Percentiles rank a stretch among this genome's conserved stretches.
Evolutionary conservation across 2,888 invertebrate genomes (phyloP).

Genomic region (Lottia gigantea): DNA sequence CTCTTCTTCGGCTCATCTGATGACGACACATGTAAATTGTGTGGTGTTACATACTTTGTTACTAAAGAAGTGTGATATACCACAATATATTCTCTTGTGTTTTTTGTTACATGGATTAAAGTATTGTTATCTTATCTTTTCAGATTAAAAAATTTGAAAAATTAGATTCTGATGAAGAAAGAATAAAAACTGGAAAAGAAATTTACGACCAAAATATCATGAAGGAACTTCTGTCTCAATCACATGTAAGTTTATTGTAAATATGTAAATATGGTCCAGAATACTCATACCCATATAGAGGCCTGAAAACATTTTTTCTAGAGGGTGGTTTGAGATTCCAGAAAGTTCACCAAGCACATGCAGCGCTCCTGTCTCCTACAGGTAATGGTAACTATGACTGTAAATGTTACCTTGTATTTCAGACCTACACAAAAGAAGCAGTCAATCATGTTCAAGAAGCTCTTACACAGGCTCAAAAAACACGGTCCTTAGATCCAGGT

Average conservation of each 20-base stretch:
- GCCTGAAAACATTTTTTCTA: no score
- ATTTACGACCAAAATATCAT: conserved; percentile 99
- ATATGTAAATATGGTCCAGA: no score
- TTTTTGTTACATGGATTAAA: no score
- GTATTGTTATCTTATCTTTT: conserved; percentile 31
- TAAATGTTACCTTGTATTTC: conserved; percentile 66
- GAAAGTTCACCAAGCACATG: not conserved
- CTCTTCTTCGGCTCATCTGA: no score
- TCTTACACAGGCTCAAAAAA: conserved; percentile 85
- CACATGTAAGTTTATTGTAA: conserved; percentile 84
- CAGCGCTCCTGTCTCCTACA: no score
- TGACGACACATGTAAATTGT: no score
- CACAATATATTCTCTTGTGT: no score
- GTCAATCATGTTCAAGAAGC: conserved; percentile 98
- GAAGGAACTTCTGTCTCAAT: conserved; percentile 98
- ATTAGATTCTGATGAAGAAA: conserved; percentile 95
- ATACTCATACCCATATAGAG: no score
- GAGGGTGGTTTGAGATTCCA: no score
- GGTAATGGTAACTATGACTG: no score
- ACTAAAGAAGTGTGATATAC: no score
- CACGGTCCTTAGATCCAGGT: conserved; percentile 80
- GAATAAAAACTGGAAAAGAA: conserved; percentile 92
- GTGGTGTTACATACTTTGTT: no score
- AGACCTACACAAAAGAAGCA: conserved; percentile 98
- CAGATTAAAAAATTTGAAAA: conserved; percentile 99